A percentile compares a stretch with the other conserved stretches of the same genome.
Evolutionary conservation across 2,888 invertebrate species (phyloP).

Genomic region (Acanthosoma haemorrhoidale): DNA sequence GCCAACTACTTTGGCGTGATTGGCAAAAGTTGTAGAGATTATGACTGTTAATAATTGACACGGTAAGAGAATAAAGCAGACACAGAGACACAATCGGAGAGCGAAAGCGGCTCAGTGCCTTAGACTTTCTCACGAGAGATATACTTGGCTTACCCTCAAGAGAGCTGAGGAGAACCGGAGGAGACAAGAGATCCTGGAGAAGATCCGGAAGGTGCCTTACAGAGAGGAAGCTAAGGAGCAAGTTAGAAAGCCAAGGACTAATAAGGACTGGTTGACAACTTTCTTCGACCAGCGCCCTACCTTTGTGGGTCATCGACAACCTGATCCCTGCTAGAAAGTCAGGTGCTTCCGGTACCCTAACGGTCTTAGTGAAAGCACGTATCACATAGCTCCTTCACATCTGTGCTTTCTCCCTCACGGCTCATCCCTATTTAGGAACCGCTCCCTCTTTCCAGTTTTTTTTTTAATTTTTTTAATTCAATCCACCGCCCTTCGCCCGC

Average conservation of each 20-base stretch:
- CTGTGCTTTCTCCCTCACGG: not conserved
- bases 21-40: too few species aligned
- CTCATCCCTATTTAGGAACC: not conserved
- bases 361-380: conserved; percentile 9
- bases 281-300: not conserved
- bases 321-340: not conserved
- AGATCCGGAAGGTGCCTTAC: conserved; percentile 11
- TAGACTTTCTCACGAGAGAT: too few species aligned
- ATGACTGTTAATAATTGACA: too few species aligned
- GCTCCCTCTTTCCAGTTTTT: too few species aligned
- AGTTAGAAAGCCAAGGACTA: not conserved
- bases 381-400: not conserved
- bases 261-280: not conserved
- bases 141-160: not conserved
- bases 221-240: too few species aligned
- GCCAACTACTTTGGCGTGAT: too few species aligned
- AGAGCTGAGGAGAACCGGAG: not conserved
- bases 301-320: conserved; percentile 5
- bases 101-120: too few species aligned
- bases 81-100: too few species aligned
- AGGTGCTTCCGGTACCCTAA: conserved; percentile 12
- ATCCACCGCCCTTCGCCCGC: not conserved
- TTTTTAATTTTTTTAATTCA: too few species aligned
- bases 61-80: too few species aligned
- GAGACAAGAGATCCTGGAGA: not conserved